Evolutionary conservation across 2,888 invertebrate species (phyloP), one percentile per base, ranked within the genome.

Genomic region (Drosophila tanythrix): DNA sequence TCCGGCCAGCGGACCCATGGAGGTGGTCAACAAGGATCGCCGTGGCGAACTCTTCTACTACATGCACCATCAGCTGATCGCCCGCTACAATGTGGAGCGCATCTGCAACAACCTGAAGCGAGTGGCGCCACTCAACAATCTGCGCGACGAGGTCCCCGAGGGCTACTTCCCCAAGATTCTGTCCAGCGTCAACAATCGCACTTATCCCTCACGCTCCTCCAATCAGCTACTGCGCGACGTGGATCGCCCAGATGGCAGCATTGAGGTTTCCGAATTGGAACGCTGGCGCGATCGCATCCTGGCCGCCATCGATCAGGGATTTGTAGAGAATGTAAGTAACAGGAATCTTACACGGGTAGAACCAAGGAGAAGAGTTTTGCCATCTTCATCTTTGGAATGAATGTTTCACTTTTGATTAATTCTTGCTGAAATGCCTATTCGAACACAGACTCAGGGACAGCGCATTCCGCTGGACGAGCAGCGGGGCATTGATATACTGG

Each of bases 151-250:
- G 0, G 95, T 97, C 59, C 93, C 94, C 0, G 97, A 97, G 90
- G 97, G 96, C 0, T 97, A 97, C 90, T 97, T 96, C 93, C 96
- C 97, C 0, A 97, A 97, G 93, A 93, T 97, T 46, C 95, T 97
- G 92, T 96, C 96, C 73, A 92, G 93, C 59, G 68, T 95, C 1
- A 94, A 95, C 48, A 96, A 96, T 62, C 95, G 97, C 31, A 95
- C 95, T 0, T 97, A 96, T 95, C 96, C 97, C 0, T 94, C 96
- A 1, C 94, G 97, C 38, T 94, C 95, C 25, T 93, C 94, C 25
- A 94, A 95, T 74, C 94, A 95, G 88, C 71, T 82, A 2, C 94
- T 96, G 72, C 93, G 94, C 74, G 95, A 97, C 92, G 88, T 97
- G 50, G 95, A 95, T 81, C 94, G 97, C 29, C 95, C 95, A 3